Base-by-base conservation (phyloP, 2,797 vertebrate species). In the Hypotaenidia philippensis region DNA sequence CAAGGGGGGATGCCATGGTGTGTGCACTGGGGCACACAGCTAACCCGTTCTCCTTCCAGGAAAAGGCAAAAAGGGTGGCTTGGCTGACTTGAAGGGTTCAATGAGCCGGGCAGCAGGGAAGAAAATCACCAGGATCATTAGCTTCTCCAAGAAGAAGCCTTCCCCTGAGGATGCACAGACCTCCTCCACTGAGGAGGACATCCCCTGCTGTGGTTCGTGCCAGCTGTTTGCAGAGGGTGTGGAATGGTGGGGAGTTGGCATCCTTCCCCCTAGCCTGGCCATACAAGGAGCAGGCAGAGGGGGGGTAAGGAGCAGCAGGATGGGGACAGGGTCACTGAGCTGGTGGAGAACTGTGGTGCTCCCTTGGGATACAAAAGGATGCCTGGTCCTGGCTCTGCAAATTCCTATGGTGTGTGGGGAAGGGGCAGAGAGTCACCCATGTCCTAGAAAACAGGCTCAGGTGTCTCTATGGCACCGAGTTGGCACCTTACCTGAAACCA, bases 61-160 rank as follows among this genome's bases (percentile, higher is more conserved):
- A 63, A 99, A 99, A 95, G 98, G 96, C 71, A 99, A 99, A 97
- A 99, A 98, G 34, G 98, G 99, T 0, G 98, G 99, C 4, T 98
- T 99, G 96, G 99, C 99, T 2, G 99, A 99, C 87, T 97, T 99
- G 89, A 99, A 99, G 45, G 99, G 99, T 64, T 99, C 99, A 0
- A 98, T 99, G 98, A 99, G 99, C 97, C 98, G 99, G 50, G 99
- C 98, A 0, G 99, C 99, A 0, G 99, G 99, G 52, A 99, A 98
- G 95, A 99, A 99, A 97, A 99, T 99, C 97, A 99, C 98, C 86
- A 98, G 99, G 63, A 99, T 99, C 97, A 99, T 99, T 97, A 99
- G 99, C 93, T 99, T 99, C 97, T 99, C 99, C 92, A 99, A 99
- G 96, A 99, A 99, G 97, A 99, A 99, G 95, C 97, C 98, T 2